Base-by-base conservation (phyloP, 2,113 vertebrate genomes). In the Dolichotis patagonum region DNA sequence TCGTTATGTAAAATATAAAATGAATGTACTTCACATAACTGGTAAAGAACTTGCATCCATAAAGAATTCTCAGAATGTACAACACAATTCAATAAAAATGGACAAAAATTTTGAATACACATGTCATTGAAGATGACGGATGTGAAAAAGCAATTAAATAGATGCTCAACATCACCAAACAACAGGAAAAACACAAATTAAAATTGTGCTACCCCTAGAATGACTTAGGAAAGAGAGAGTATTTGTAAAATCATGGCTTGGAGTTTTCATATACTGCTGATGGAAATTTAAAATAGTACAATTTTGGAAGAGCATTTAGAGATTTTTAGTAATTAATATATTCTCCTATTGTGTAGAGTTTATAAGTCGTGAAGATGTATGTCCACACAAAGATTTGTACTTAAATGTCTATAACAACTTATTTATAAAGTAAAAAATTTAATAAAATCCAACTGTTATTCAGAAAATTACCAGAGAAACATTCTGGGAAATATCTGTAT, bases 131-230 rank as follows among this genome's bases (percentile, higher is more conserved):
- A 94, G 62, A 80, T 84, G 67, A 91, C 0, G 0, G 65, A 71
- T 93, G 16, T 13, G 10, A 85, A 49, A 54, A 94, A 94, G 10
- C 19, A 75, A 19, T 71, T 92, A 49, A 75, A 90, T 89, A 92
- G 24, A 80, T 92, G 43, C 28, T 92, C 9, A 35, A 3, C 8
- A 78, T 89, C 83, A 38, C 38, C 62, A 83, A 12, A 19, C 49
- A 94, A 14, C 17, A 63, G 8, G 28, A 38, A 85, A 87, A 89
- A 26, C 65, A 67, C 35, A 92, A 71, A 58, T 22, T 69, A 78
- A 93, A 89, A 63, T 17, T 26, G 69, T 2, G 10, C 28, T 32
- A 62, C 28, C 9, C 60, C 52, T 83, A 71, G 20, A 90, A 83
- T 54, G 8, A 7, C 46, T 81, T n/a, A 20, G 30, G 16, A n/a